Base-by-base conservation (phyloP, 2,888 invertebrate genomes). In the Atethmia centrago region DNA sequence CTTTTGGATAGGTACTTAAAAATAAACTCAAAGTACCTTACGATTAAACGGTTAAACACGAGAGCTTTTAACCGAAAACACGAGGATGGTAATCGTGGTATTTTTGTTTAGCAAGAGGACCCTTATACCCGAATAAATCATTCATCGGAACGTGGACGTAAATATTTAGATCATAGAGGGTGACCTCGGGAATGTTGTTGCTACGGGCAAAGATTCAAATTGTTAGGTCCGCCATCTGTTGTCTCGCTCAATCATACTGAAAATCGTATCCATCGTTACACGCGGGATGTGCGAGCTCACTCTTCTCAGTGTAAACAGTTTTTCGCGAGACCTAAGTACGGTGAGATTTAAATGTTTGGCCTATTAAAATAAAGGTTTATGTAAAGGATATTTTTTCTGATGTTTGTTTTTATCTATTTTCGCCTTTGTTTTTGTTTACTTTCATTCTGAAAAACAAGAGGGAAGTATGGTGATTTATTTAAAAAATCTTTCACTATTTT, bases 51-150 rank as follows among this genome's bases (percentile, higher is more conserved):
- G 19, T 68, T 79, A 71, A n/a, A 75, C 45, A 73, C 42, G 55
- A 79, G 61, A 72, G 59, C 21, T 70, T 74, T 69, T 55, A 74
- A 83, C 56, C 40, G 28, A 70, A 74, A 70, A 66, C 51, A 64
- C 58, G 42, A 69, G 71, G 53, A 79, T 74, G 75, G 81, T 80
- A 82, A 88, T 81, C 74, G 71, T 63, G 78, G 70, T 59, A 80
- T 79, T 86, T 86, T 87, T 86, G 83, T 80, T 83, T 79, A 77
- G 77, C 67, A 62, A 74, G 62, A 74, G 79, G 79, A 79, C 82
- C 79, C 74, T 70, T 77, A 69, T 74, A 82, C 71, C 83, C 79
- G 74, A 85, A 87, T 89, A 87, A 89, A 88, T 87, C 88, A 88
- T 89, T 87, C 80, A 85, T 78, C 55, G 74, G 80, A 78, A 84